phyloP scores from a whole-genome alignment of 2,113 vertebrate species.

The Procapra przewalskii region DNA sequence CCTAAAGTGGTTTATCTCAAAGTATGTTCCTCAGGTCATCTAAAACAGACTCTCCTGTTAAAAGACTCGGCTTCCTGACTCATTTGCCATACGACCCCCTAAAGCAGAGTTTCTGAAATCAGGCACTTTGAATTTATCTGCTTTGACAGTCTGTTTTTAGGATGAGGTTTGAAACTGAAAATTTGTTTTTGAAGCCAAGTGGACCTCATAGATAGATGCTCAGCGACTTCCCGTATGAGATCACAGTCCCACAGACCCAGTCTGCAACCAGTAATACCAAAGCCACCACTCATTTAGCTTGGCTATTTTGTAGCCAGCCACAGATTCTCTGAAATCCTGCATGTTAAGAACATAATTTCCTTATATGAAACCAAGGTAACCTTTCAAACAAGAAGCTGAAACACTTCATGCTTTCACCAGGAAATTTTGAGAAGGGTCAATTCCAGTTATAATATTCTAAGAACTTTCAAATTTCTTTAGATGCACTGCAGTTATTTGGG shows the following conservation, averaged over 20 bases:
- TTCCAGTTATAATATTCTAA: background rate
- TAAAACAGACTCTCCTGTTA: background rate
- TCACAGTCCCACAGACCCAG: background rate
- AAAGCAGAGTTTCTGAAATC: background rate
- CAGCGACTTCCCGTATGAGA: no score
- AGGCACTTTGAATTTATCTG: background rate
- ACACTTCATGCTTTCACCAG: background rate
- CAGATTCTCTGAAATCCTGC: background rate
- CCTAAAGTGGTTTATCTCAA: background rate
- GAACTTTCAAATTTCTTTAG: conserved; percentile 1
- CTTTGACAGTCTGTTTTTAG: background rate
- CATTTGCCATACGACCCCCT: background rate
- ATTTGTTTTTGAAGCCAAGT: background rate
- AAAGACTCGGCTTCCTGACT: background rate
- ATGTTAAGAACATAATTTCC: background rate
- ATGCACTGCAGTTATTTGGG: background rate
- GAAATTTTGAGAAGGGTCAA: background rate
- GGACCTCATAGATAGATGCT: background rate
- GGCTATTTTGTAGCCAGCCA: background rate
- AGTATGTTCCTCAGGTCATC: background rate
- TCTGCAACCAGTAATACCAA: background rate
- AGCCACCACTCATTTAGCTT: background rate
- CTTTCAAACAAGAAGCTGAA: background rate
- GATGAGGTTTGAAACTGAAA: background rate
- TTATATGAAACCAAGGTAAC: background rate